phyloP scores from a whole-genome alignment of 2,888 invertebrate species.

The Drosophila prostipennis region DNA sequence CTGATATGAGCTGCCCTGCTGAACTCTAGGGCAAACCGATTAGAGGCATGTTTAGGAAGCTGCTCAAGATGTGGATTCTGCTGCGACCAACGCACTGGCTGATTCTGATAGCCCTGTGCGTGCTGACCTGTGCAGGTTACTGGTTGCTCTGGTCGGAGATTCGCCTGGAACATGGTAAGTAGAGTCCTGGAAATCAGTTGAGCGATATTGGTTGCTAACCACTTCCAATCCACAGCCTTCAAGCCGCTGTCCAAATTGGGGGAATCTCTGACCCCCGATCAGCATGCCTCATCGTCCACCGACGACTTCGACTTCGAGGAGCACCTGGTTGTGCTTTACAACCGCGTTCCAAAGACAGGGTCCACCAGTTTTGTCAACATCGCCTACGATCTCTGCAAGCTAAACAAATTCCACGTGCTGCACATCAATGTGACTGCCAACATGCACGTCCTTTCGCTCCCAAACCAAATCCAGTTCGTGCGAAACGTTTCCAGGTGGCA shows the following conservation, averaged over 20 bases:
- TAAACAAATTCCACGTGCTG: conserved; percentile 91
- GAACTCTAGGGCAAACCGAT: conserved; percentile 6
- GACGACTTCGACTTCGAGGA: conserved; percentile 85
- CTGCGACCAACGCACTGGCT: conserved; percentile 80
- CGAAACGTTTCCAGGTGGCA: conserved; percentile 96
- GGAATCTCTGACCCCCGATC: conserved; percentile 16
- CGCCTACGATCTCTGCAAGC: conserved; percentile 92
- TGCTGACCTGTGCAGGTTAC: conserved; percentile 75
- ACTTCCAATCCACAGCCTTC: conserved; percentile 49
- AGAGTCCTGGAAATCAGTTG: too few relatives aligned
- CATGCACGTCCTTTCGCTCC: conserved; percentile 96
- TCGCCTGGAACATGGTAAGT: conserved; percentile 66
- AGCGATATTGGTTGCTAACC: too few relatives aligned
- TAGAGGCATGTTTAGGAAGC: conserved; percentile 63
- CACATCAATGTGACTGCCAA: conserved; percentile 99
- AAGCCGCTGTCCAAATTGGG: conserved; percentile 66
- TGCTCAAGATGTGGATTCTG: conserved; percentile 82
- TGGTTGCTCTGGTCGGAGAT: conserved; percentile 80
- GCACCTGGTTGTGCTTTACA: conserved; percentile 94
- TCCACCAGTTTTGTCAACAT: conserved; percentile 97
- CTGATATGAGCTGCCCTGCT: conserved; percentile 43
- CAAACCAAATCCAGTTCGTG: conserved; percentile 95
- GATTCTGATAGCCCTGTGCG: conserved; percentile 68
- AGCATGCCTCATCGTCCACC: conserved; percentile 26
- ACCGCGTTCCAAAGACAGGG: conserved; percentile 98